A percentile compares a stretch with the other conserved stretches of the same genome.
These are phyloP conservation scores for Zoanthus solanderi DNA, from an alignment of 92 coral and sea anemone species.

Conservation along the genomic window DNA sequence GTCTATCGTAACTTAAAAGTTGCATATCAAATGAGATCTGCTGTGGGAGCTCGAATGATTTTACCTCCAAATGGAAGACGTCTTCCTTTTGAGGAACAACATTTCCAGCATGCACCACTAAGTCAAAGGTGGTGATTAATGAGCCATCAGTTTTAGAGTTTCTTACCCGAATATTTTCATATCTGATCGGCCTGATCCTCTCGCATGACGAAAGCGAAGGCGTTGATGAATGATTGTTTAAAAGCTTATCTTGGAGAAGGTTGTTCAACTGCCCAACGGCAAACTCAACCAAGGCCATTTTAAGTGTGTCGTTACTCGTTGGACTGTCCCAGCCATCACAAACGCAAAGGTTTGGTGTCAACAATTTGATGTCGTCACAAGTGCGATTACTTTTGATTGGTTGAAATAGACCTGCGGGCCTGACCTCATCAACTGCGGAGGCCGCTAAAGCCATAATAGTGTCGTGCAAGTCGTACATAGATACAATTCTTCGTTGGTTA, in stretches of 20 bases:
- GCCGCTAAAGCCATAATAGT: slow-evolving; percentile 63
- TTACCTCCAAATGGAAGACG: slow-evolving; percentile 47
- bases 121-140: slow-evolving; percentile 58
- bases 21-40: slow-evolving; percentile 30
- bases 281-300: slow-evolving; percentile 69
- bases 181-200: slow-evolving; percentile 57
- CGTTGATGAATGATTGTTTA: background rate
- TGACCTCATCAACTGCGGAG: slow-evolving; percentile 57
- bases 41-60: slow-evolving; percentile 28
- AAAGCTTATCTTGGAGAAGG: slow-evolving; percentile 40
- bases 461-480: slow-evolving; percentile 71
- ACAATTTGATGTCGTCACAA: slow-evolving; percentile 69
- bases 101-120: slow-evolving; percentile 53
- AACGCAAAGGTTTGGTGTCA: slow-evolving; percentile 73
- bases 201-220: slow-evolving; percentile 54
- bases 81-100: slow-evolving; percentile 56
- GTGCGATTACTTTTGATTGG: slow-evolving; percentile 64
- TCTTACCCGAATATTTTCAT: slow-evolving; percentile 63
- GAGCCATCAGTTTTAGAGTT: slow-evolving; percentile 48
- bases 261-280: slow-evolving; percentile 77
- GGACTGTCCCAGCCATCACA: slow-evolving; percentile 82
- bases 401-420: slow-evolving; percentile 63
- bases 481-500: slow-evolving; percentile 71
- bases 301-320: slow-evolving; percentile 58
- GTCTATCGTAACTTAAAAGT: slow-evolving; percentile 12